These are phyloP conservation scores for Channallabes apus DNA, from an alignment of 2,797 vertebrate genomes.

Conservation along the genomic window DNA sequence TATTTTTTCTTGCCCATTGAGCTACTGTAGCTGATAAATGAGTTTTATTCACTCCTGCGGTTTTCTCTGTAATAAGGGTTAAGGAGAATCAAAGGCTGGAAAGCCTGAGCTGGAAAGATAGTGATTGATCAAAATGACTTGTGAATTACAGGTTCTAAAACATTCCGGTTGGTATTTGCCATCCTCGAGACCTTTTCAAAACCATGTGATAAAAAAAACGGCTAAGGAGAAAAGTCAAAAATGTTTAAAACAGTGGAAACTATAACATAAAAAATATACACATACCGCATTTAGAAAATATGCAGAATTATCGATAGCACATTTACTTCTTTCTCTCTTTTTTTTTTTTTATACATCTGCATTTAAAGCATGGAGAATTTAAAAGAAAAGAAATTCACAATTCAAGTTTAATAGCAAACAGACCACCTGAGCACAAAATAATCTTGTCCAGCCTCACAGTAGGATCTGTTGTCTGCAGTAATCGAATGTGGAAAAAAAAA, in stretches of 20 bases:
- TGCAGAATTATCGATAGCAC: background rate
- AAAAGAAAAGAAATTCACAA: background rate
- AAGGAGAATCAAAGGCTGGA: slow-evolving; percentile 11
- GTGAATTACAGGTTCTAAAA: slow-evolving; percentile 14
- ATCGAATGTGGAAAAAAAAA: background rate
- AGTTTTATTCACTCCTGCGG: background rate
- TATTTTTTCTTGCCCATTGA: background rate
- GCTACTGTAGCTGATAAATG: slow-evolving; percentile 10
- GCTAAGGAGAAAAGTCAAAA: background rate
- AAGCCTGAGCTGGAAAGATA: background rate
- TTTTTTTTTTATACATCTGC: background rate
- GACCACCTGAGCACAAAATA: slow-evolving; percentile 21
- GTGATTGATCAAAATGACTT: background rate
- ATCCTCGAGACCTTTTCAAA: slow-evolving; percentile 1
- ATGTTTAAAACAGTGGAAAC: background rate
- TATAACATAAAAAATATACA: background rate
- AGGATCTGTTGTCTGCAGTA: background rate
- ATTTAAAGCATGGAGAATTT: background rate
- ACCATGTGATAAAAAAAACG: background rate
- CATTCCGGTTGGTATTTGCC: slow-evolving; percentile 17
- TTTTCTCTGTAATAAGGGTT: background rate
- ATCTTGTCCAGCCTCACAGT: slow-evolving; percentile 14
- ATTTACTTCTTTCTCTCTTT: slow-evolving; percentile 10
- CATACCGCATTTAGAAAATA: background rate
- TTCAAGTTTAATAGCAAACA: slow-evolving; percentile 25